Conservation (phyloP, 2,113 vertebrate genomes). For the Myrmecophaga tridactyla region DNA sequence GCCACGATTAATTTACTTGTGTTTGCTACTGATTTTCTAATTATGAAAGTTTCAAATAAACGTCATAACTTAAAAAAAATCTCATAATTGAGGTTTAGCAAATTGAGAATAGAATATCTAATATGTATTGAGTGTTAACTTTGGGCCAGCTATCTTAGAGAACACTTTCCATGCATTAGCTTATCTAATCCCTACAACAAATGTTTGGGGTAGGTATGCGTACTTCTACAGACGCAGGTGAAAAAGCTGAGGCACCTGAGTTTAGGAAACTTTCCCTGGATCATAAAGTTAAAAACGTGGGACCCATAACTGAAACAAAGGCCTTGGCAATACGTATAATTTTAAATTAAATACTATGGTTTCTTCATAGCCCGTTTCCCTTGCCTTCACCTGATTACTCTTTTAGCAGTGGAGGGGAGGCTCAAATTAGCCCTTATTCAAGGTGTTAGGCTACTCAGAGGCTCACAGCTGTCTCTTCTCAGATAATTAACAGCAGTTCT, state of each 20-base stretch:
- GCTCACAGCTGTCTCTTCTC: no score
- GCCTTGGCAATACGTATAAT: not conserved
- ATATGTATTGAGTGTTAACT: not conserved
- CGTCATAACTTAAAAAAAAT: not conserved
- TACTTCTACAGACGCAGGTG: not conserved
- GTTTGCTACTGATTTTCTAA: not conserved
- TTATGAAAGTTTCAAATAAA: not conserved
- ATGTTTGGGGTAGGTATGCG: not conserved
- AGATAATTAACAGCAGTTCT: not conserved
- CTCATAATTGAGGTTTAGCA: not conserved
- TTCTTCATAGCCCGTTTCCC: not conserved
- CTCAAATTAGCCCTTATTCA: not conserved
- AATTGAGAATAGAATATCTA: conserved; percentile 6
- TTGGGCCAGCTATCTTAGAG: not conserved
- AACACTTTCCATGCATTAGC: not conserved
- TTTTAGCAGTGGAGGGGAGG: not conserved
- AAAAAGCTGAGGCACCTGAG: not conserved
- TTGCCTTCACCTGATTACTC: not conserved
- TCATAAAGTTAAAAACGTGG: not conserved
- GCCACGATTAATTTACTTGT: not conserved
- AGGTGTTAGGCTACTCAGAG: not conserved
- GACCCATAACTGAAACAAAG: not conserved
- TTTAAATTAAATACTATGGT: not conserved
- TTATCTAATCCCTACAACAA: not conserved
- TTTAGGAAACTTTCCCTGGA: not conserved